phyloP scores from a whole-genome alignment of 2,888 invertebrate genomes.

The Amphipyra tragopoginis region DNA sequence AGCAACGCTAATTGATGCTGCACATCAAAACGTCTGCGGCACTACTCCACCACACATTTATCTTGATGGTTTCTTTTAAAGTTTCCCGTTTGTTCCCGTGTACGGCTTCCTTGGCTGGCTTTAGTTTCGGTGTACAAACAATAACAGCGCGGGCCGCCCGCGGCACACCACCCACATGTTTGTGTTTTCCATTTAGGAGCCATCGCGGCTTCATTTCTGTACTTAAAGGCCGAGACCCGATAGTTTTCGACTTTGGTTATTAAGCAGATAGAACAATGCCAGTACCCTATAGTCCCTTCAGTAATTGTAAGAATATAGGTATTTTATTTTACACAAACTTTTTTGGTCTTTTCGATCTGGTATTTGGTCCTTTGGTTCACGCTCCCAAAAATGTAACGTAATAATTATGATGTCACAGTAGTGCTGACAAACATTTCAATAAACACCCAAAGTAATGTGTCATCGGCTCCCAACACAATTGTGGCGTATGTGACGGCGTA shows the following conservation, averaged over 20 bases:
- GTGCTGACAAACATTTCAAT: background rate
- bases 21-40: constrained; percentile 47
- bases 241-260: constrained; percentile 58
- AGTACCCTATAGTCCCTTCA: no score
- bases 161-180: constrained; percentile 76
- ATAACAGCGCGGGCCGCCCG: constrained; percentile 81
- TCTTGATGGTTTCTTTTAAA: constrained; percentile 73
- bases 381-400: background rate
- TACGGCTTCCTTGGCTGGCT: constrained; percentile 65
- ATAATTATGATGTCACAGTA: background rate
- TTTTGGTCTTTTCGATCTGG: background rate
- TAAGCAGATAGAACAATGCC: constrained; percentile 22
- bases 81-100: constrained; percentile 64
- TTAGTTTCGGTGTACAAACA: constrained; percentile 86
- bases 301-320: no score
- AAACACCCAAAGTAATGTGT: constrained; percentile 1
- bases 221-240: constrained; percentile 54
- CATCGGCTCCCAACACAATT: constrained; percentile 9
- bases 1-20: constrained; percentile 39
- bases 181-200: constrained; percentile 84
- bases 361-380: background rate
- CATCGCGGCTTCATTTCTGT: constrained; percentile 75
- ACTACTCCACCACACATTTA: constrained; percentile 50
- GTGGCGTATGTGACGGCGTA: constrained; percentile 31
- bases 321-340: no score